Base-by-base conservation (phyloP, 2,797 vertebrate species). In the Tympanoctomys barrerae region DNA sequence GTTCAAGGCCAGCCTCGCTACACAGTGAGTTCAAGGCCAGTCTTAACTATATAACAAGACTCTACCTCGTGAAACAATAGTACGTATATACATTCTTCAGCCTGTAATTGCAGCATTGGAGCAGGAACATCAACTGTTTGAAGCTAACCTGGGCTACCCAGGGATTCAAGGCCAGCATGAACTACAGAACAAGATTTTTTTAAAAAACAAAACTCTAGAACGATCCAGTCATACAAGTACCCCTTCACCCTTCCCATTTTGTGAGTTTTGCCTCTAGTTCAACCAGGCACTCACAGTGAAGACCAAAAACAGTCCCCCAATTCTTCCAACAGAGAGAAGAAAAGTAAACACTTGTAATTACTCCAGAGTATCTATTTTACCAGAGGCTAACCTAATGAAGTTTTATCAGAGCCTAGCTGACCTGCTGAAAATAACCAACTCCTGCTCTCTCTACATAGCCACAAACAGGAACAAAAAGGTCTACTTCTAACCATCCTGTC, bases 271-370 rank as follows among this genome's bases (percentile, higher is more conserved):
- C n/a, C 79, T 52, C 39, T 5, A 81, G 70, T 22, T 71, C 68
- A n/a, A 82, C 14, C 80, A 91, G 52, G 36, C 36, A 16, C 36
- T 94, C 66, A 81, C 11, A 89, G 77, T 87, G 26, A 94, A 86
- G 46, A 82, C 22, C n/a, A n/a, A 31, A 83, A 81, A 68, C 89
- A 96, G 64, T 70, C 64, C 13, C 7, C 39, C 46, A 42, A 57
- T 49, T 22, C 62, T 59, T 64, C 49, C 49, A 91, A 70, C 31
- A 93, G n/a, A 1, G 16, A 22, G 19, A 54, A 52, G 6, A 28
- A 64, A 61, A 71, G 28, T 28, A 93, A 71, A 31, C 61, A 78
- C 22, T 88, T 36, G 75, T 18, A 95, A 73, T 49, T 73, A 84
- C 11, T 28, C 42, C 11, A 28, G 42, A 49, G 1, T 42, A 73